Evolutionary conservation across 2,888 invertebrate species (phyloP), one percentile per base, ranked within the genome.

Genomic region (Tachystola acroxantha): DNA sequence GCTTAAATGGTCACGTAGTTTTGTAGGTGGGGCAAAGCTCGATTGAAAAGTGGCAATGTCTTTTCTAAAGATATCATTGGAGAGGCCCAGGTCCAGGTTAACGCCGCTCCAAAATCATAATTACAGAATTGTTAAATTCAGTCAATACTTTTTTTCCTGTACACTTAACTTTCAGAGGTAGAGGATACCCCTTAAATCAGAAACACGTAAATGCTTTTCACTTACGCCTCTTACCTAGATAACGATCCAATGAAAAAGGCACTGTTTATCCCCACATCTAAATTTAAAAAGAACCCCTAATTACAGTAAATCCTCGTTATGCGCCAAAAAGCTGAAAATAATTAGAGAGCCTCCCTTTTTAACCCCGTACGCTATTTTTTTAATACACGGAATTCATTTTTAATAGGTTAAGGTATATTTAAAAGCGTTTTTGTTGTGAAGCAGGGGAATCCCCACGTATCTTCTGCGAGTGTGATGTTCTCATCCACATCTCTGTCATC

Each of bases 201-300:
- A n/a, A 28, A 10, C 9, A 10, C n/a, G 9, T 6, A 16, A 19
- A 10, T 9, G 22, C 32, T 32, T 10, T 22, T 34, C 25, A 37
- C 26, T 33, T 48, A 25, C 19, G 19, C 26, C 34, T 30, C 22
- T n/a, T 7, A 27, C 36, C 31, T 30, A 50, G 52, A 60, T 58
- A 55, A 51, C 39, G 47, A 59, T 61, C 59, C 43, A 42, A 51
- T 55, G 51, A 38, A 56, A 64, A 59, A 54, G 49, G 24, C 14
- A 40, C 39, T 42, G 43, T 52, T 46, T 55, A 57, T 61, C 51
- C 49, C 36, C 5, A 28, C 48, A 57, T 59, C 60, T 60, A 57
- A 56, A 60, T 61, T 56, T 48, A 50, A 56, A 54, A 57, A 61
- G 55, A 5, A 48, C 43, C 36, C 35, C 39, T 47, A 45, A 48